Conservation (phyloP, 2,888 invertebrate species). For the Apamea sordens region DNA sequence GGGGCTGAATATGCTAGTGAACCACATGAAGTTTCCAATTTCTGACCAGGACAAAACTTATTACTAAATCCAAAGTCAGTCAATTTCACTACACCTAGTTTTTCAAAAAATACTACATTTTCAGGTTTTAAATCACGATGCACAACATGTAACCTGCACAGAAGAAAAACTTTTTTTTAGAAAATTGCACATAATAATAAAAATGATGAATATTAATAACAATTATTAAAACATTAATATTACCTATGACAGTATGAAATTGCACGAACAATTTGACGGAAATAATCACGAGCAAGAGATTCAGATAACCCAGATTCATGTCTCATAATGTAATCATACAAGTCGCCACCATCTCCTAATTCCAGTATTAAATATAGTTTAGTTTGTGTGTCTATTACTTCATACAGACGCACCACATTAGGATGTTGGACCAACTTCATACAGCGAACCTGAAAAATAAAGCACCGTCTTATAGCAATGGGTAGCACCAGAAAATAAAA, state of each 20-base stretch:
- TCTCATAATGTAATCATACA: constrained; percentile 99
- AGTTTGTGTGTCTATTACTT: constrained; percentile 99
- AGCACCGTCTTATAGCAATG: neutral
- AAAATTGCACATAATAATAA: neutral
- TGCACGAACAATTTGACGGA: constrained; percentile 98
- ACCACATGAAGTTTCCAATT: constrained; percentile 99
- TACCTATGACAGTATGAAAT: constrained; percentile 99
- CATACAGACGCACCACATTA: constrained; percentile 99
- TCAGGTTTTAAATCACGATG: constrained; percentile 99
- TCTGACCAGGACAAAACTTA: constrained; percentile 98
- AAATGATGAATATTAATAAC: neutral
- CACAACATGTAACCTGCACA: constrained; percentile 91
- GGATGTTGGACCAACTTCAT: constrained; percentile 99
- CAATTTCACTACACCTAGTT: constrained; percentile 98
- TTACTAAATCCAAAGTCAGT: constrained; percentile 99
- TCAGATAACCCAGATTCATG: constrained; percentile 97
- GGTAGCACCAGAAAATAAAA: neutral
- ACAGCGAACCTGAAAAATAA: constrained; percentile 93
- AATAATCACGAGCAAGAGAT: constrained; percentile 96
- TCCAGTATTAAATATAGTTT: constrained; percentile 99
- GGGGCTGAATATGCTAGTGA: constrained; percentile 99
- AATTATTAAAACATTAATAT: constrained; percentile 69
- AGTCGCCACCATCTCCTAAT: constrained; percentile 99
- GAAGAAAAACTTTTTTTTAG: constrained; percentile 41
- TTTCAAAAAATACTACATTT: constrained; percentile 99